Conservation (phyloP, 2,888 invertebrate species). For the Lithophane socia region DNA sequence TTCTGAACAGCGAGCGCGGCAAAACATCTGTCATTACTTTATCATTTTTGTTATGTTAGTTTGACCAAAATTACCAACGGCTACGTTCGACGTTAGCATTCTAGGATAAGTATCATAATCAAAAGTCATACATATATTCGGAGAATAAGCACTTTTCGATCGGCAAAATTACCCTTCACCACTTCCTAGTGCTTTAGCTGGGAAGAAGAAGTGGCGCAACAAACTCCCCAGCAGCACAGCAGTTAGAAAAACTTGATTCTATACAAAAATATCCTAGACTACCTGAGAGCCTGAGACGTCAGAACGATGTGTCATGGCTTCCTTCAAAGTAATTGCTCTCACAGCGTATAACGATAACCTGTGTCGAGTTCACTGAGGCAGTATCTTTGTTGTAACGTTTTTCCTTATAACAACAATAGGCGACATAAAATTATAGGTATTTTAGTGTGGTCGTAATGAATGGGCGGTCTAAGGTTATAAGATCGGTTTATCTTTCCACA, state of each 20-base stretch:
- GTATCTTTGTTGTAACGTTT: slow-evolving; percentile 8
- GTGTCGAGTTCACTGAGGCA: slow-evolving; percentile 27
- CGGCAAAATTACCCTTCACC: too few species aligned
- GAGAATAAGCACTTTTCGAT: too few species aligned
- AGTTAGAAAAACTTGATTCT: too few species aligned
- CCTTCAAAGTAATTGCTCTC: slow-evolving; percentile 16
- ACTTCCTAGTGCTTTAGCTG: too few species aligned
- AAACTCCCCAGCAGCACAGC: too few species aligned
- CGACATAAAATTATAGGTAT: not conserved
- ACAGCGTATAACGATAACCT: slow-evolving; percentile 11
- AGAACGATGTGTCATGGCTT: slow-evolving; percentile 35
- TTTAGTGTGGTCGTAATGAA: slow-evolving; percentile 3
- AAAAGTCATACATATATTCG: too few species aligned
- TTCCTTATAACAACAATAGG: slow-evolving; percentile 18
- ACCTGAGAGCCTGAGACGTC: slow-evolving; percentile 28
- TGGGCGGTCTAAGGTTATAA: not conserved
- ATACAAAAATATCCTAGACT: not conserved
- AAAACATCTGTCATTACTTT: slow-evolving; percentile 1
- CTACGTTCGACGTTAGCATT: slow-evolving; percentile 4
- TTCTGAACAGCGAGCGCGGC: not conserved
- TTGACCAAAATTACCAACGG: not conserved
- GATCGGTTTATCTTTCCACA: not conserved
- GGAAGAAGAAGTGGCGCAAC: too few species aligned
- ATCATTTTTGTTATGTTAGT: not conserved
- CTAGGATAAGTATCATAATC: slow-evolving; percentile 6